Evolutionary conservation across 1,140 invertebrate species (phyloP).

Genomic region (honey bee (Apis mellifera)): Amel_HAv3.1 CM009931.2:19022501-19023000

Average conservation of each 20-base stretch:
- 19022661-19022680: background rate
- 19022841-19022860: background rate
- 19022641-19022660: constrained; percentile 1
- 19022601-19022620: background rate
- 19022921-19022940: background rate
- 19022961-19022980: no score
- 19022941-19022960: background rate
- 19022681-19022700: background rate
- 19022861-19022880: background rate
- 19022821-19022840: background rate
- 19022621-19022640: background rate
- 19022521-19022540: background rate
- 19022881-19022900: background rate
- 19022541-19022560: constrained; percentile 36
- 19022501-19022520: constrained; percentile 14
- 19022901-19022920: background rate
- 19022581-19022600: constrained; percentile 13
- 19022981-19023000: constrained; percentile 14
- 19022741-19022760: background rate
- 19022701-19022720: background rate
- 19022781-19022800: background rate
- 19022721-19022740: background rate
- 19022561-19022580: constrained; percentile 42
- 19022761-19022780: no score
- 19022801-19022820: background rate